Percentiles rank a stretch among this genome's conserved stretches.
Evolutionary conservation across 1,140 invertebrate genomes (phyloP).

Genomic region (Pseudomyrmex pallidus): DNA sequence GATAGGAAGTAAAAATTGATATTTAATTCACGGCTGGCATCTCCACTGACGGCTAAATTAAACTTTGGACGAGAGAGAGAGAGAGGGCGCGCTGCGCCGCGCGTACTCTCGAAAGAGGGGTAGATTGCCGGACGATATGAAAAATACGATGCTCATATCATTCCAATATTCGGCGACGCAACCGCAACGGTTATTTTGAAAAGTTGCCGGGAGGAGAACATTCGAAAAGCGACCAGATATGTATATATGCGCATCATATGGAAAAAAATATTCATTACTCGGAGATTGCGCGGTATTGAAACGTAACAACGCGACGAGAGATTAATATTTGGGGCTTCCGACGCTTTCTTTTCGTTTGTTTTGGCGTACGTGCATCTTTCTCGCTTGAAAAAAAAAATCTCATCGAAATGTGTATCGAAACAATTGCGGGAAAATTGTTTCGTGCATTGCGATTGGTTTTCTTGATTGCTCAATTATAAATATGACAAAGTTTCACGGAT

Average conservation of each 20-base stretch:
- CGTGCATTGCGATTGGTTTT: constrained; percentile 32
- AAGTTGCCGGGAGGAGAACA: constrained; percentile 63
- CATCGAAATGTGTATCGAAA: constrained; percentile 42
- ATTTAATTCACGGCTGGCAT: constrained; percentile 60
- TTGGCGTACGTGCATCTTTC: constrained; percentile 44
- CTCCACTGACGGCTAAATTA: constrained; percentile 62
- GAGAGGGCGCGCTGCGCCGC: background rate
- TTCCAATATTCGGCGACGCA: constrained; percentile 63
- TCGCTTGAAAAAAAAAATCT: constrained; percentile 45
- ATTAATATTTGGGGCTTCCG: constrained; percentile 61
- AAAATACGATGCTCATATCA: constrained; percentile 67
- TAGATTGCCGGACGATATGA: constrained; percentile 61
- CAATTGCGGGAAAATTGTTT: constrained; percentile 45
- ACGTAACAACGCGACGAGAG: constrained; percentile 43
- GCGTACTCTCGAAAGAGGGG: constrained; percentile 1
- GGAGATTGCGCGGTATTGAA: constrained; percentile 62
- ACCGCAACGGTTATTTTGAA: constrained; percentile 66
- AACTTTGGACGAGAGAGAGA: constrained; percentile 57
- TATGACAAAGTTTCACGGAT: constrained; percentile 3
- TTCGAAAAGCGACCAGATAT: constrained; percentile 51
- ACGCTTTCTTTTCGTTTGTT: background rate
- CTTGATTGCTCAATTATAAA: constrained; percentile 46
- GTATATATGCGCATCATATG: no score
- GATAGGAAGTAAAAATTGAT: constrained; percentile 50
- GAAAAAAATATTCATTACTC: constrained; percentile 71